A percentile compares a stretch with the other conserved stretches of the same genome.
Evolutionary conservation across 2,888 invertebrate genomes (phyloP).

Genomic region (Pyrrhopygopsis socrates): DNA sequence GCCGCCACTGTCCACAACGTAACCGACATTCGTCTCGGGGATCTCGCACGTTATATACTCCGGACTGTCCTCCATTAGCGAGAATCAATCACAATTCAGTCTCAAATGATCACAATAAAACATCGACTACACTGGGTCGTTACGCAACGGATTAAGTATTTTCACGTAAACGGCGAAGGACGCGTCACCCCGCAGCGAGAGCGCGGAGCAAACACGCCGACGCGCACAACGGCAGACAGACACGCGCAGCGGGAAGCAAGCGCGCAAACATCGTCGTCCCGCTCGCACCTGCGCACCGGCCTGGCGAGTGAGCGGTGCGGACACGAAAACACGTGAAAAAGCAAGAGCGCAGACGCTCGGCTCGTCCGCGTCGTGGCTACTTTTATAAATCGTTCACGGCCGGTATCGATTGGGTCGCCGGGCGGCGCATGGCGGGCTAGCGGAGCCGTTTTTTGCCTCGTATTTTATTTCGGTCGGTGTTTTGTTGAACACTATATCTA

Average conservation of each 20-base stretch:
- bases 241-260: conserved; percentile 92
- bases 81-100: not conserved
- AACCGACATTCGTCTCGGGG: not conserved
- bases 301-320: conserved; percentile 83
- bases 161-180: conserved; percentile 38
- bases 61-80: conserved; percentile 23
- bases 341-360: conserved; percentile 93
- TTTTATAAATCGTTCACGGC: conserved; percentile 89
- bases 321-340: conserved; percentile 90
- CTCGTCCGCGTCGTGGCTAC: conserved; percentile 82
- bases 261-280: conserved; percentile 89
- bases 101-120: not conserved
- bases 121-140: not conserved
- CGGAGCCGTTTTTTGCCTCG: conserved; percentile 32
- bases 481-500: conserved; percentile 24
- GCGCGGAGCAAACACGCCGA: conserved; percentile 89
- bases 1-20: conserved; percentile 35
- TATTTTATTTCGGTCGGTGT: conserved; percentile 66
- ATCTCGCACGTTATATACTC: not conserved
- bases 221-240: conserved; percentile 93
- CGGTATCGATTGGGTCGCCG: conserved; percentile 89
- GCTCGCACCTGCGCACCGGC: conserved; percentile 86
- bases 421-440: not conserved
- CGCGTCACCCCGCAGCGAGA: conserved; percentile 88
- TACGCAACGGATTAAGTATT: conserved; percentile 22